Evolutionary conservation across 53 echinoderm and acorn worm genomes (phyloP).

Genomic region (Actinopyga echinites): DNA sequence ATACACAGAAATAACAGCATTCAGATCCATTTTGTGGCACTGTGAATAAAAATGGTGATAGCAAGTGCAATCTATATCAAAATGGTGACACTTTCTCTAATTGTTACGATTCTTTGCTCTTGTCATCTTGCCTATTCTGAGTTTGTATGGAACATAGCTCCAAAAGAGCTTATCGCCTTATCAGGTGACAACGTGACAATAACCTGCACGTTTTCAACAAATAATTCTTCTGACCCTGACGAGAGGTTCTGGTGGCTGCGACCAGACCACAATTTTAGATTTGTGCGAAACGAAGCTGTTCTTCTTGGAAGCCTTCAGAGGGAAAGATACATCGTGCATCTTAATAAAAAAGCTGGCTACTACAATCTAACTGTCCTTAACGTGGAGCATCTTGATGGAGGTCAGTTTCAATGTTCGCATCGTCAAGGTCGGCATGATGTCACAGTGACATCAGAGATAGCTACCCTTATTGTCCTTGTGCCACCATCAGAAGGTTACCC

Average conservation of each 20-base stretch:
- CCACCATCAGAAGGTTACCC: conserved; percentile 80
- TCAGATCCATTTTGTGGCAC: too few species aligned
- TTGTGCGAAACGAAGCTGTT: conserved; percentile 77
- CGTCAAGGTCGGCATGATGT: conserved; percentile 44
- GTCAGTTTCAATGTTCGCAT: conserved; percentile 78
- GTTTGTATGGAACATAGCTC: conserved; percentile 46
- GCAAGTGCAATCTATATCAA: too few species aligned
- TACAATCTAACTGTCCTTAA: conserved; percentile 74
- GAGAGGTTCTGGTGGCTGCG: conserved; percentile 87
- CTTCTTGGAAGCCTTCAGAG: conserved; percentile 50
- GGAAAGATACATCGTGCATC: conserved; percentile 57
- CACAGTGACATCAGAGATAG: conserved; percentile 58
- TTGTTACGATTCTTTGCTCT: too few species aligned
- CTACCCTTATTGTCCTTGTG: conserved; percentile 69
- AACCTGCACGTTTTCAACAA: conserved; percentile 28
- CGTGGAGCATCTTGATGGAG: conserved; percentile 66
- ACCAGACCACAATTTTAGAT: conserved; percentile 61
- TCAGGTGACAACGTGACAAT: conserved; percentile 66
- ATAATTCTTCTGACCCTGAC: conserved; percentile 35
- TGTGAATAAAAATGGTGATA: too few species aligned
- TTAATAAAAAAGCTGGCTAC: conserved; percentile 65
- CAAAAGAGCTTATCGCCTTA: conserved; percentile 67
- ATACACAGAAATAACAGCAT: too few species aligned
- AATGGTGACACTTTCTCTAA: too few species aligned
- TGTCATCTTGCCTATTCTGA: too few species aligned